Percentiles rank a stretch among this genome's conserved stretches.
Conservation (phyloP, 2,888 invertebrate species). For the Aphidius colemani region DNA sequence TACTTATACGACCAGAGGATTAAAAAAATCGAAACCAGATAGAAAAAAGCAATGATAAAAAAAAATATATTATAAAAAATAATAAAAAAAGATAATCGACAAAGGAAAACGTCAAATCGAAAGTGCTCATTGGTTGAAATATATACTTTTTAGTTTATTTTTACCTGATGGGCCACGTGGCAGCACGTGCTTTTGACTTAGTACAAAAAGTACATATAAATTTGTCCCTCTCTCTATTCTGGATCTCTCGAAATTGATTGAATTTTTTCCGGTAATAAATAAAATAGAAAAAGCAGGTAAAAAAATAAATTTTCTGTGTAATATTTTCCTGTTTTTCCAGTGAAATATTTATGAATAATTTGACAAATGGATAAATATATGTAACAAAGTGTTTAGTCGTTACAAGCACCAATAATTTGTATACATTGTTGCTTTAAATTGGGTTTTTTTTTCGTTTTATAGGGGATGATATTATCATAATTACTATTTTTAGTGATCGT, state of each 20-base stretch:
- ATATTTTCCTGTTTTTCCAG: too few species aligned
- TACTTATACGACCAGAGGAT: conserved; percentile 23
- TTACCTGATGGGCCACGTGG: conserved; percentile 47
- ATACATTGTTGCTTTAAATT: too few species aligned
- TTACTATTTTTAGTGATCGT: too few species aligned
- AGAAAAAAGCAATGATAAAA: too few species aligned
- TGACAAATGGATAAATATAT: too few species aligned
- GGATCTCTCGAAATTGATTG: conserved; percentile 25
- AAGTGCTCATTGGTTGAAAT: conserved; percentile 25
- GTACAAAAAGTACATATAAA: conserved; percentile 26
- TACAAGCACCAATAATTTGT: too few species aligned
- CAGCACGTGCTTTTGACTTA: conserved; percentile 44
- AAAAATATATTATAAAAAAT: conserved; percentile 5
- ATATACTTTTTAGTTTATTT: conserved; percentile 39
- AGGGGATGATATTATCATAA: too few species aligned
- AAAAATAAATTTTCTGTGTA: too few species aligned
- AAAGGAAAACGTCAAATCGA: not conserved
- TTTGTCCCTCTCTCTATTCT: conserved; percentile 31
- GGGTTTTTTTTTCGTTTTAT: too few species aligned
- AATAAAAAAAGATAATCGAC: conserved; percentile 19
- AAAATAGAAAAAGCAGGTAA: too few species aligned
- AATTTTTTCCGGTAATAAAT: not conserved
- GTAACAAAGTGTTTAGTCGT: too few species aligned
- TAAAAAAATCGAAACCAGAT: conserved; percentile 2
- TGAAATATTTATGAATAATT: too few species aligned